Evolutionary conservation across 2,888 invertebrate species (phyloP), one percentile per base, ranked within the genome.

Genomic region (Coelopa pilipes): DNA sequence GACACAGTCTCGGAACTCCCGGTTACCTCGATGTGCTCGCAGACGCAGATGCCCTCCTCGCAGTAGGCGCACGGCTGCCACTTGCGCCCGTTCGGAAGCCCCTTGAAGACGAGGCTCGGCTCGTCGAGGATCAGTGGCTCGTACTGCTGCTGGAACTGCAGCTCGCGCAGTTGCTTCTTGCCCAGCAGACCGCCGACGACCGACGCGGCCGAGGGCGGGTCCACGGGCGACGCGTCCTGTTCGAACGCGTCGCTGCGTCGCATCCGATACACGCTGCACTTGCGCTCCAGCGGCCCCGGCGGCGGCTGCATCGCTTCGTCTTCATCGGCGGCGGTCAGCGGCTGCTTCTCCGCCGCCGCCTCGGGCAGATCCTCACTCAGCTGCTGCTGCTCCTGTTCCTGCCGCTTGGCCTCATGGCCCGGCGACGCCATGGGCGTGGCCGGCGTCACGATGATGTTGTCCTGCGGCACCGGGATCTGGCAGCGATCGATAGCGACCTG

Each of bases 1-100:
- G 9, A 45, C 5, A 12, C 24, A 63, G 63, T 46, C 10, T 49
- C 13, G 49, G 13, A 9, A 34, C 1, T 67, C 10, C 15, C 17
- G 53, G 78, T 87, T 87, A 88, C 88, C 88, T 88, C 88, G 78
- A 87, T 84, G 76, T 88, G 88, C 75, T 88, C 88, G 79, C 88
- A 88, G 71, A 87, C 81, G 80, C 88, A 88, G 77, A 87, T 85
- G 73, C 86, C 88, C 79, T 87, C 85, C 81, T 88, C 88, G 78
- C 87, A 88, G 79, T 86, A 88, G 75, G 86, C 87, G 76, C 86
- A 84, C 57, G 85, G 77, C 75, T 85, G 84, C 81, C 83, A 84
- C 77, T 87, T 88, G 74, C 86, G 85, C 62, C 83, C 83, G 67
- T 83, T 84, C 74, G 84, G 80, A 72, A 86, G 78, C 34, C 87